phyloP scores from a whole-genome alignment of 92 coral and sea anemone genomes.

The Phymanthus crucifer region DNA sequence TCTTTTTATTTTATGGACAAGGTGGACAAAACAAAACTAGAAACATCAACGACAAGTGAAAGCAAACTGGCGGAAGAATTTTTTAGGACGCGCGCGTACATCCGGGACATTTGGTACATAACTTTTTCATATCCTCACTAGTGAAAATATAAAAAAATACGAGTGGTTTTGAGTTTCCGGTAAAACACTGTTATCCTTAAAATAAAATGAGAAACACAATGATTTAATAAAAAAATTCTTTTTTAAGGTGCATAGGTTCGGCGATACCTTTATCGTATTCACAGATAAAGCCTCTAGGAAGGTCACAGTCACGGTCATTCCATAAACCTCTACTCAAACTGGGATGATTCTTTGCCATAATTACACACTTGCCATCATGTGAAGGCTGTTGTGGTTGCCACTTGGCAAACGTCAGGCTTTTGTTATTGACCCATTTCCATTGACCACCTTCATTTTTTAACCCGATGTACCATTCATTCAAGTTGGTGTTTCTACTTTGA shows the following conservation, averaged over 20 bases:
- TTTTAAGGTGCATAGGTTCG: not conserved
- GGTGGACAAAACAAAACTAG: too few relatives aligned
- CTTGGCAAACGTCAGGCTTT: not conserved
- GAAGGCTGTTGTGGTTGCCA: not conserved
- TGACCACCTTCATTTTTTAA: not conserved
- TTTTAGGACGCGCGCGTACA: too few relatives aligned
- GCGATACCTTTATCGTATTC: constrained; percentile 17
- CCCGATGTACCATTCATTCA: not conserved
- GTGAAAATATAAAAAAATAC: too few relatives aligned
- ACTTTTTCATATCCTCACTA: too few relatives aligned
- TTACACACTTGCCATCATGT: not conserved
- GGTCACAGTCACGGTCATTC: not conserved
- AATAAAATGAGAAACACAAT: not conserved
- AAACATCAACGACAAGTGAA: too few relatives aligned
- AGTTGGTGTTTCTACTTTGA: not conserved
- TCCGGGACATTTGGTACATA: too few relatives aligned
- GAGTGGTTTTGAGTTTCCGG: too few relatives aligned
- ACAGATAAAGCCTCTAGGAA: not conserved
- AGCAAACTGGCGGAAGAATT: too few relatives aligned
- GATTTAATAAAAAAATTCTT: not conserved
- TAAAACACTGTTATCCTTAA: not conserved
- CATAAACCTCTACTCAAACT: not conserved
- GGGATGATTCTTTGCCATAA: constrained; percentile 9
- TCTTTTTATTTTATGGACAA: too few relatives aligned
- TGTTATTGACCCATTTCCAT: constrained; percentile 3